phyloP scores from a whole-genome alignment of 1,140 invertebrate genomes.

The Bombus sibiricus region DNA sequence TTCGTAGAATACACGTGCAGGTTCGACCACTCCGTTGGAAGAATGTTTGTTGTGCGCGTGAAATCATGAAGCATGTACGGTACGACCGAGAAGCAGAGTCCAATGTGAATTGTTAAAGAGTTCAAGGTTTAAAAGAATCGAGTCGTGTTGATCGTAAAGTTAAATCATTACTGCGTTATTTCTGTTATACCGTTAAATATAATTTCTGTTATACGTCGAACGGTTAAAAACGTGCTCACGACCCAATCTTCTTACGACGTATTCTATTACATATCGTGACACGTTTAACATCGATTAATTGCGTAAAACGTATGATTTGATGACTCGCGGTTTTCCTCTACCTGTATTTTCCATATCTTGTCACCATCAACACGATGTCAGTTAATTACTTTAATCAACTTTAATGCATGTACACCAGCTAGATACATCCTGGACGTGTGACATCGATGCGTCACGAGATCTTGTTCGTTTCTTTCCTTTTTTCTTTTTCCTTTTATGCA shows the following conservation, averaged over 20 bases:
- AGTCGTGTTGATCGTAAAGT: neutral
- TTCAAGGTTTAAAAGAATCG: neutral
- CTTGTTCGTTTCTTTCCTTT: neutral
- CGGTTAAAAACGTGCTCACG: neutral
- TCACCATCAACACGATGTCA: neutral
- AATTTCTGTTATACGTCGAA: neutral
- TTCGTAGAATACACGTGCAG: too few species aligned
- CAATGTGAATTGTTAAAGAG: neutral
- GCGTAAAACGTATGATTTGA: neutral
- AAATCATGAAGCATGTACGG: neutral
- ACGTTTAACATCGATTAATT: constrained; percentile 1
- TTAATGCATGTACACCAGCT: neutral
- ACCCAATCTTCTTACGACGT: too few species aligned
- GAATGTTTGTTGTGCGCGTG: neutral
- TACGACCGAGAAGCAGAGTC: neutral
- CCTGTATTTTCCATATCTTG: neutral
- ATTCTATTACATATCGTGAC: neutral
- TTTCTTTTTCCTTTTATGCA: neutral
- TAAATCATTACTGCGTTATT: neutral
- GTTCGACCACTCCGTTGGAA: neutral
- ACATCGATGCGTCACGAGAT: constrained; percentile 49
- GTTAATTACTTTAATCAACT: constrained; percentile 15
- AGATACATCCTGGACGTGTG: constrained; percentile 30
- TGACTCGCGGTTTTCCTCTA: neutral
- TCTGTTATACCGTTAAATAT: too few species aligned